These are phyloP conservation scores for Perithous albicinctus DNA, from an alignment of 2,888 invertebrate genomes.

Conservation along the genomic window DNA sequence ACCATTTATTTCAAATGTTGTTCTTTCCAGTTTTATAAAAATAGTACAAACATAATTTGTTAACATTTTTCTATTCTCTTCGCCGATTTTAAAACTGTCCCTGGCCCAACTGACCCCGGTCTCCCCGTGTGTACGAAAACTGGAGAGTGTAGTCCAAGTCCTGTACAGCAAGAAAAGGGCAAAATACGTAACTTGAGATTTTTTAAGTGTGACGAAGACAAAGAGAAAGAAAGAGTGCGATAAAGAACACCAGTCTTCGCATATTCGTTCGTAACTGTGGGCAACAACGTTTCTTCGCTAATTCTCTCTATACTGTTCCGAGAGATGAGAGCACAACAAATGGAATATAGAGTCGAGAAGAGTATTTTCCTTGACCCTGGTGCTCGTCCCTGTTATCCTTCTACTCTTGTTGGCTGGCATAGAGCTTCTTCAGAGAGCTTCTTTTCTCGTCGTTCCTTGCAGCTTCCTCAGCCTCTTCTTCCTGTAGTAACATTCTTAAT, in stretches of 20 bases:
- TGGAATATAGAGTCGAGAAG: slow-evolving; percentile 70
- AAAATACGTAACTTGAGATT: slow-evolving; percentile 15
- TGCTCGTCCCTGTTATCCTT: slow-evolving; percentile 36
- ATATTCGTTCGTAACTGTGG: slow-evolving; percentile 6
- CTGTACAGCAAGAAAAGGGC: too few relatives aligned
- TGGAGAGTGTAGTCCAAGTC: too few relatives aligned
- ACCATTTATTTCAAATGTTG: too few relatives aligned
- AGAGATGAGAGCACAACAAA: slow-evolving; percentile 25
- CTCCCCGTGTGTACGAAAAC: too few relatives aligned
- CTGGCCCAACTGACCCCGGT: too few relatives aligned
- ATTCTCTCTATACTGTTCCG: background rate
- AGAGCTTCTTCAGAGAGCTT: background rate
- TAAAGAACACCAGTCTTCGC: slow-evolving; percentile 12
- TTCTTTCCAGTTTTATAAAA: too few relatives aligned
- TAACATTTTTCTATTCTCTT: too few relatives aligned
- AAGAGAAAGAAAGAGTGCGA: slow-evolving; percentile 14
- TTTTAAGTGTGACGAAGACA: slow-evolving; percentile 26
- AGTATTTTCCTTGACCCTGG: slow-evolving; percentile 62
- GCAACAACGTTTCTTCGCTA: slow-evolving; percentile 8
- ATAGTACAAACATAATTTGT: too few relatives aligned
- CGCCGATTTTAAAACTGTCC: too few relatives aligned
- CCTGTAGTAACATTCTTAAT: slow-evolving; percentile 75
- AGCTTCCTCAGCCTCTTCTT: slow-evolving; percentile 8
- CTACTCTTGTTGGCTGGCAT: background rate
- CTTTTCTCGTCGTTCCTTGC: slow-evolving; percentile 24